phyloP scores from a whole-genome alignment of 2,888 invertebrate species.

The Dicyrtomina minuta region DNA sequence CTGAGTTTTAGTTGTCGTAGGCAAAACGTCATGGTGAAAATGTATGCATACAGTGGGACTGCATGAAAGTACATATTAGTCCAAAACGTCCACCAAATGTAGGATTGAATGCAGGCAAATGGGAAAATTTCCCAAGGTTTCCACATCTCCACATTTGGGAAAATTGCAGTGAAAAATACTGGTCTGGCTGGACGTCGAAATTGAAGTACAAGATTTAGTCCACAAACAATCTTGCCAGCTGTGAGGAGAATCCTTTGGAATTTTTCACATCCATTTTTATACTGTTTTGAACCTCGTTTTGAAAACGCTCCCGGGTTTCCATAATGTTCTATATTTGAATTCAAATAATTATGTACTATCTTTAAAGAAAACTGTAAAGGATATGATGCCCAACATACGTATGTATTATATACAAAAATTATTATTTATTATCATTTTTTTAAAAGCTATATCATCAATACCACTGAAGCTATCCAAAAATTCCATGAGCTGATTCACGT shows the following conservation, averaged over 20 bases:
- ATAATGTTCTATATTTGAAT: too few species aligned
- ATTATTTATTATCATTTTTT: too few species aligned
- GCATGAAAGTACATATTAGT: slow-evolving; percentile 4
- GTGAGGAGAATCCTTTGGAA: not conserved
- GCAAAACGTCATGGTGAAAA: not conserved
- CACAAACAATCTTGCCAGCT: not conserved
- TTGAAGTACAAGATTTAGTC: not conserved
- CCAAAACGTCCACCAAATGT: not conserved
- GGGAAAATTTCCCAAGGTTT: not conserved
- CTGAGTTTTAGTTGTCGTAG: not conserved
- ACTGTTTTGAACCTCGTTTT: too few species aligned
- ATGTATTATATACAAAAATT: too few species aligned
- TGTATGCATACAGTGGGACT: not conserved
- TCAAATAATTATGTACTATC: too few species aligned
- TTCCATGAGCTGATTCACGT: too few species aligned
- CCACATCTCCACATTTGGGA: too few species aligned
- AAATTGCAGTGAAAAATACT: not conserved
- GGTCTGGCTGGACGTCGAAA: slow-evolving; percentile 5
- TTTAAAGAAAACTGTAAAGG: too few species aligned
- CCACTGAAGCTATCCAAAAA: too few species aligned
- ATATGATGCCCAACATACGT: too few species aligned
- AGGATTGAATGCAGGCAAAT: not conserved
- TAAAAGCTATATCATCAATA: too few species aligned
- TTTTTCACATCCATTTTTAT: slow-evolving; percentile 7
- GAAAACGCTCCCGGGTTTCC: too few species aligned